phyloP scores from a whole-genome alignment of 1,140 invertebrate genomes.

The Tetramorium alpestre region DNA sequence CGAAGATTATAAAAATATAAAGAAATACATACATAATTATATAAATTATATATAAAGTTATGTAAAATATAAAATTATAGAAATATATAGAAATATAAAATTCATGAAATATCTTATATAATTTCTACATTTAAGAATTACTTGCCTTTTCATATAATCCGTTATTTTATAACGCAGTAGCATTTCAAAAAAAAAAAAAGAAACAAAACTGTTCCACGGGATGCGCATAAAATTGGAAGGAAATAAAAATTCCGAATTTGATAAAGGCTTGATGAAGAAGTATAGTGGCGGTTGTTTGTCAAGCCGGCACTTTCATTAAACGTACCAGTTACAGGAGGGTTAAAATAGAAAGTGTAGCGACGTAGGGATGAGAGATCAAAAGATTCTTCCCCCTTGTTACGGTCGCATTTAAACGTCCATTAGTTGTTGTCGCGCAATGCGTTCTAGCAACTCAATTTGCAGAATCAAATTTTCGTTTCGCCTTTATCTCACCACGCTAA shows the following conservation, averaged over 20 bases:
- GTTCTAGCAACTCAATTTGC: slow-evolving; percentile 62
- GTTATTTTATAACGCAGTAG: not conserved
- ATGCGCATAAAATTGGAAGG: not conserved
- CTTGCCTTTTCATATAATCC: not conserved
- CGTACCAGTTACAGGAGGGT: slow-evolving; percentile 39
- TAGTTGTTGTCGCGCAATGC: slow-evolving; percentile 52
- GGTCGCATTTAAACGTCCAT: slow-evolving; percentile 68
- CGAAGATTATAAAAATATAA: not conserved
- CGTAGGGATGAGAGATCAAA: slow-evolving; percentile 72
- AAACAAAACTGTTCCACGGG: not conserved
- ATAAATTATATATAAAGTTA: not conserved
- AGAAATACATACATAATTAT: not conserved
- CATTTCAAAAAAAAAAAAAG: not conserved
- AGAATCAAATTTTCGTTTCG: slow-evolving; percentile 59
- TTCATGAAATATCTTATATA: not conserved
- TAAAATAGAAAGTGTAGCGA: slow-evolving; percentile 57
- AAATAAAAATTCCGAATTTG: slow-evolving; percentile 10
- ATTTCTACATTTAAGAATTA: not conserved
- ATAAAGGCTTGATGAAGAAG: not conserved
- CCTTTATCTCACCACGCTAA: not conserved
- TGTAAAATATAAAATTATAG: not conserved
- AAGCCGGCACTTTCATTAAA: slow-evolving; percentile 45
- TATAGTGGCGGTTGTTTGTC: slow-evolving; percentile 33
- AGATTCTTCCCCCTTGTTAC: slow-evolving; percentile 63
- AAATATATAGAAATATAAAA: not conserved